A percentile compares a stretch with the other conserved stretches of the same genome.
Conservation (phyloP, 2,888 invertebrate species). For the Chymomyza amoena region DNA sequence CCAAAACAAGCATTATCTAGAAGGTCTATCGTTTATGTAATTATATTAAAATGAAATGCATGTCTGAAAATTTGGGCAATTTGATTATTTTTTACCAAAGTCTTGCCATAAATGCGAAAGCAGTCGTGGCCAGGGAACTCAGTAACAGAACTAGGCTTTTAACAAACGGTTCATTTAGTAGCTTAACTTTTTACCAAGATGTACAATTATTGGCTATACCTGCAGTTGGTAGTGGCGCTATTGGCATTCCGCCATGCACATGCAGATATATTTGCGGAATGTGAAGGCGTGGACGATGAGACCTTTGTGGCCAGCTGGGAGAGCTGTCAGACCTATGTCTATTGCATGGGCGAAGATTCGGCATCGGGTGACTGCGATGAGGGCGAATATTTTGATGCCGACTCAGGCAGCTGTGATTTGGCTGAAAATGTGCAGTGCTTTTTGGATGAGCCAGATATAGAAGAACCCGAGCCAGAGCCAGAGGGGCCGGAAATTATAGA, state of each 20-base stretch:
- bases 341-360: constrained; percentile 71
- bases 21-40: constrained; percentile 45
- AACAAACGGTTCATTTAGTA: background rate
- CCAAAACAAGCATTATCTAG: constrained; percentile 18
- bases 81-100: background rate
- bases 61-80: constrained; percentile 24
- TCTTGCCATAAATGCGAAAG: constrained; percentile 5
- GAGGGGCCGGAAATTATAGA: constrained; percentile 32
- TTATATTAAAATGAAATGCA: constrained; percentile 61
- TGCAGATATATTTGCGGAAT: constrained; percentile 62
- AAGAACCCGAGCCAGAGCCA: constrained; percentile 6
- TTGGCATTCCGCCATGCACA: background rate
- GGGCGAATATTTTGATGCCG: constrained; percentile 63
- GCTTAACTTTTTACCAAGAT: background rate
- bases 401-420: constrained; percentile 61
- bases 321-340: constrained; percentile 71
- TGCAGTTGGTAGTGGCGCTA: background rate
- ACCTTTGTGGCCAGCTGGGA: constrained; percentile 63
- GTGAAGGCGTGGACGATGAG: constrained; percentile 45
- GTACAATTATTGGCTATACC: background rate
- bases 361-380: constrained; percentile 63
- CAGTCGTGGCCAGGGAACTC: constrained; percentile 17
- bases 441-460: constrained; percentile 51
- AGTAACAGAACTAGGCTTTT: constrained; percentile 33
- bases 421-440: constrained; percentile 63